These are phyloP conservation scores for Platichthys stellatus DNA, from an alignment of 2,113 vertebrate genomes.

Conservation along the genomic window DNA sequence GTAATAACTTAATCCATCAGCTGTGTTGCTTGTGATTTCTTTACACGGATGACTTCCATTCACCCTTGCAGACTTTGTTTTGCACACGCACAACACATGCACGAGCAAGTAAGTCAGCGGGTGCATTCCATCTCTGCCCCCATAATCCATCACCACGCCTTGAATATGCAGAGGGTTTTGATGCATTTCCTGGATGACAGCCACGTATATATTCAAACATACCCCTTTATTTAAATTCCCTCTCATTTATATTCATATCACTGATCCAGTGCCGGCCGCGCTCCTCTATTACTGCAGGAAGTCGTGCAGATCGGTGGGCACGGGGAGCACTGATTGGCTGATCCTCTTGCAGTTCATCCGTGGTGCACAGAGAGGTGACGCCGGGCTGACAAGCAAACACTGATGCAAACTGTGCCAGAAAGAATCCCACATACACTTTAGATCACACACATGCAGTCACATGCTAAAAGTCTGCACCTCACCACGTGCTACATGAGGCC, in stretches of 20 bases:
- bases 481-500: not conserved
- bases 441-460: slow-evolving; percentile 4
- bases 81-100: not conserved
- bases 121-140: slow-evolving; percentile 24
- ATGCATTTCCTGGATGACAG: slow-evolving; percentile 32
- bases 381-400: slow-evolving; percentile 27
- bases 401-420: slow-evolving; percentile 39
- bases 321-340: slow-evolving; percentile 53
- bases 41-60: slow-evolving; percentile 8
- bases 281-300: slow-evolving; percentile 49
- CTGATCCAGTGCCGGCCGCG: slow-evolving; percentile 29
- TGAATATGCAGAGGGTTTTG: slow-evolving; percentile 52
- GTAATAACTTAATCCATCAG: slow-evolving; percentile 35
- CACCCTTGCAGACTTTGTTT: slow-evolving; percentile 27
- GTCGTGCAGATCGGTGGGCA: slow-evolving; percentile 67
- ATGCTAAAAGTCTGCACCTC: not conserved
- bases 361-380: slow-evolving; percentile 1
- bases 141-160: slow-evolving; percentile 53
- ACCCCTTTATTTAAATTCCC: slow-evolving; percentile 65
- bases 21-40: slow-evolving; percentile 3
- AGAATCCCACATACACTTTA: not conserved
- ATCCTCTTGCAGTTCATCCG: slow-evolving; percentile 56
- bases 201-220: slow-evolving; percentile 56
- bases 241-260: slow-evolving; percentile 70
- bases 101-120: not conserved